These are phyloP conservation scores for Glossophaga mutica DNA, from an alignment of 2,797 vertebrate genomes.

Conservation along the genomic window DNA sequence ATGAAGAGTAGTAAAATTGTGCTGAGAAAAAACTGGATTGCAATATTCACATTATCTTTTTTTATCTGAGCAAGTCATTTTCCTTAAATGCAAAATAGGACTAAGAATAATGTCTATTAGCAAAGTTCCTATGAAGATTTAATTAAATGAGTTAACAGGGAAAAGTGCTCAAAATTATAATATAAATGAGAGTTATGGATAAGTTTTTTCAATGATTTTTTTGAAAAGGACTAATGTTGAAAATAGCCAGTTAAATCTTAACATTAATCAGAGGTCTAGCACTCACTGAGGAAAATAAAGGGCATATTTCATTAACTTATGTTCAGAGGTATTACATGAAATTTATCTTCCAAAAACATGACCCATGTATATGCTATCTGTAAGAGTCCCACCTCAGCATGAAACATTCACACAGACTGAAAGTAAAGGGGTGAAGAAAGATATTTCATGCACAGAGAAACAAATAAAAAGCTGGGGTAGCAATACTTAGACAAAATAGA, in stretches of 20 bases:
- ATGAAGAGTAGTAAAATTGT: neutral
- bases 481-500: neutral
- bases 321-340: neutral
- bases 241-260: conserved; percentile 5
- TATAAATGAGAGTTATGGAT: conserved; percentile 2
- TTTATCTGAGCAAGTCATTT: neutral
- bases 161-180: conserved; percentile 4
- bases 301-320: conserved; percentile 11
- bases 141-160: conserved; percentile 28
- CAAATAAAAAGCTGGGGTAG: neutral
- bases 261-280: neutral
- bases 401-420: neutral
- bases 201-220: neutral
- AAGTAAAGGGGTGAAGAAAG: neutral
- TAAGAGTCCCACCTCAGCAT: neutral
- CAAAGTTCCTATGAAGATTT: neutral
- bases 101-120: neutral
- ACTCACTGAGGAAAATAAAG: conserved; percentile 20
- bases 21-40: neutral
- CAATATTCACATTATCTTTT: neutral
- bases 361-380: neutral
- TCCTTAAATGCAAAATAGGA: neutral
- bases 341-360: neutral
- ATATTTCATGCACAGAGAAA: neutral
- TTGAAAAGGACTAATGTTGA: neutral